Conservation (phyloP, 2,888 invertebrate species). For the Microdon myrmicae region DNA sequence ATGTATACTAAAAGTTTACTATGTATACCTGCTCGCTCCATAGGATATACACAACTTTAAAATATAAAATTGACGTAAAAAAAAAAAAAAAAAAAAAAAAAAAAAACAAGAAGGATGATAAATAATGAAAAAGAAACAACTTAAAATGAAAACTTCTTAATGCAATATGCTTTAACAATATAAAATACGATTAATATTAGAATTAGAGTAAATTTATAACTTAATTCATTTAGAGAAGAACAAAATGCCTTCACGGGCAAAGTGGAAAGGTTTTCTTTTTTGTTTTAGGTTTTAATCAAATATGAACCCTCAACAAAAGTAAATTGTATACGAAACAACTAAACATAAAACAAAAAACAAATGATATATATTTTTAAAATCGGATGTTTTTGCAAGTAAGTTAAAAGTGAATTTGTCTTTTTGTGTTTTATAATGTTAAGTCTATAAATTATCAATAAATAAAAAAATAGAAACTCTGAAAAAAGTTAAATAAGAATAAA, state of each 20-base stretch:
- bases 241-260: slow-evolving; percentile 3
- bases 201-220: slow-evolving; percentile 32
- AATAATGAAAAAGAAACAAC: too few relatives aligned
- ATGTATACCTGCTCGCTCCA: slow-evolving; percentile 24
- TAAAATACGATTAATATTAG: slow-evolving; percentile 23
- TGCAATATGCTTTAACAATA: slow-evolving; percentile 53
- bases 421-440: too few relatives aligned
- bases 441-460: too few relatives aligned
- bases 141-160: slow-evolving; percentile 29
- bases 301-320: neutral
- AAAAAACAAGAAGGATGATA: slow-evolving; percentile 54
- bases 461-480: too few relatives aligned
- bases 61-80: too few relatives aligned
- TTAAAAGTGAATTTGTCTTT: too few relatives aligned
- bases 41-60: neutral
- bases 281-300: slow-evolving; percentile 21
- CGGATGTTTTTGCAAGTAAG: too few relatives aligned
- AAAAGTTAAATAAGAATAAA: slow-evolving; percentile 9
- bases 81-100: slow-evolving; percentile 42
- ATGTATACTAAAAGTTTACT: slow-evolving; percentile 45
- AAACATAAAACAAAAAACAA: slow-evolving; percentile 23
- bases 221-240: slow-evolving; percentile 23
- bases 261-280: slow-evolving; percentile 22
- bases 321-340: slow-evolving; percentile 45
- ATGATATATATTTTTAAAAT: too few relatives aligned